Percentiles rank a stretch among this genome's conserved stretches.
These are phyloP conservation scores for Glandiceps talaboti DNA, from an alignment of 53 echinoderm and acorn worm genomes.

Conservation along the genomic window DNA sequence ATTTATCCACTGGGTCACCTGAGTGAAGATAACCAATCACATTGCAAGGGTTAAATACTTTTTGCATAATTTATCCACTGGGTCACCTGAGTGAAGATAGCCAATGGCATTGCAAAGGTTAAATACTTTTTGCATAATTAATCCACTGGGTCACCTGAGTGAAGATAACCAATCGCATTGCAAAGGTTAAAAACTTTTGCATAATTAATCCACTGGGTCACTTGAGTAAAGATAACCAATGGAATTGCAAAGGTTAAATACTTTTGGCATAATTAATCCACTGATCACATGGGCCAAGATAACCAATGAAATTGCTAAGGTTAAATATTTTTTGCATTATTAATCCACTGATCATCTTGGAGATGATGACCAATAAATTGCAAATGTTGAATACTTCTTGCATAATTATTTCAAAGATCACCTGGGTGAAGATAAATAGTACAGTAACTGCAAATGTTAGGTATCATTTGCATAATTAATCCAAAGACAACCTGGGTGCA, in stretches of 20 bases:
- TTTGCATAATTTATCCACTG: constrained; percentile 98
- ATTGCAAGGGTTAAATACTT: no score
- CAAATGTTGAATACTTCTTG: no score
- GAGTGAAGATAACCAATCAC: constrained; percentile 6
- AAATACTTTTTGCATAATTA: constrained; percentile 97
- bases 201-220: constrained; percentile 91
- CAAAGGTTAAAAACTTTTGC: no score
- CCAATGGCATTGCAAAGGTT: no score
- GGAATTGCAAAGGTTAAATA: no score
- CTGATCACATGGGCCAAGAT: constrained; percentile 55
- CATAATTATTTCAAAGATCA: constrained; percentile 90
- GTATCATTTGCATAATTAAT: no score
- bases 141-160: constrained; percentile 77
- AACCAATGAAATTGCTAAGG: no score
- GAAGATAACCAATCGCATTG: no score
- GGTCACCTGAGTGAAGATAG: constrained; percentile 40
- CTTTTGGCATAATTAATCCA: constrained; percentile 98
- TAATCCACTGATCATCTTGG: constrained; percentile 85
- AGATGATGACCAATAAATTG: no score
- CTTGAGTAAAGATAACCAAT: constrained; percentile 34
- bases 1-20: constrained; percentile 94
- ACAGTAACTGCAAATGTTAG: no score
- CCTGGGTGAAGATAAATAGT: constrained; percentile 41
- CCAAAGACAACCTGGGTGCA: no score
- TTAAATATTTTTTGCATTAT: constrained; percentile 97